A percentile compares a stretch with the other conserved stretches of the same genome.
These are phyloP conservation scores for Synergus laeviventris DNA, from an alignment of 2,888 invertebrate species.

Conservation along the genomic window DNA sequence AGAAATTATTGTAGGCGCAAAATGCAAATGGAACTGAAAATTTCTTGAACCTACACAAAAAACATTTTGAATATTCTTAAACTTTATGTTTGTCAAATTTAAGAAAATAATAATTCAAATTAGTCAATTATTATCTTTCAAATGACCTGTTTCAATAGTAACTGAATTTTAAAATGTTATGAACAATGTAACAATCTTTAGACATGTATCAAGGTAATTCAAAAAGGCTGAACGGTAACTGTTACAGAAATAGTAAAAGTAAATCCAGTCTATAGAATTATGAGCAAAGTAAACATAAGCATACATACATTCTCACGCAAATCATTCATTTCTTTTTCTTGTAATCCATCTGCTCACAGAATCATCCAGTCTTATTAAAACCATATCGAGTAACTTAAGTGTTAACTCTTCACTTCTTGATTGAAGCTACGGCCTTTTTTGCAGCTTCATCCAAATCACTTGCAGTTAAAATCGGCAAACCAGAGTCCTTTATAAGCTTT, in stretches of 20 bases:
- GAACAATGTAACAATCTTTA: neutral
- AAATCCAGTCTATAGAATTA: neutral
- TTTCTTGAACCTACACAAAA: neutral
- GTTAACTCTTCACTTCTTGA: conserved; percentile 44
- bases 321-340: neutral
- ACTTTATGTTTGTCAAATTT: neutral
- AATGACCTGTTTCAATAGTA: neutral
- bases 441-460: conserved; percentile 95
- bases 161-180: neutral
- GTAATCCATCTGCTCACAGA: neutral
- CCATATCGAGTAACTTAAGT: neutral
- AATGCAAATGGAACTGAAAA: neutral
- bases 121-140: neutral
- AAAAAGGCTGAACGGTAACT: neutral
- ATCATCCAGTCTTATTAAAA: conserved; percentile 16
- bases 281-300: neutral
- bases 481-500: conserved; percentile 88
- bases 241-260: neutral
- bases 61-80: neutral
- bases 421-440: conserved; percentile 83
- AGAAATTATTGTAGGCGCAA: neutral
- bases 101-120: neutral
- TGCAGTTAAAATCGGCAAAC: conserved; percentile 89
- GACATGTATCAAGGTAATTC: neutral
- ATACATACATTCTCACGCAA: neutral